Conservation (phyloP, 2,888 invertebrate genomes). For the Dusona sp. region DNA sequence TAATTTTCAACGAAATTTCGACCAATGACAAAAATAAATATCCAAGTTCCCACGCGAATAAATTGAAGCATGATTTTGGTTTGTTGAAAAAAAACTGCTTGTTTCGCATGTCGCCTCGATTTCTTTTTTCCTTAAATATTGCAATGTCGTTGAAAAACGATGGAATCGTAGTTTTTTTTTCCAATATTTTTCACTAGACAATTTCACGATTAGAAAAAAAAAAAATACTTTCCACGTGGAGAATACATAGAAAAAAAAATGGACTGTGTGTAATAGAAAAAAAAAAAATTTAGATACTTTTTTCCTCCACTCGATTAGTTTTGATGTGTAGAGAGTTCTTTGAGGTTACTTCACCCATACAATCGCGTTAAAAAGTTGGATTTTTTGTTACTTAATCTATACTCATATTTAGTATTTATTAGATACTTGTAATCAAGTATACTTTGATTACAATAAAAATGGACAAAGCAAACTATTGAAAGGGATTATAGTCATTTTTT, state of each 20-base stretch:
- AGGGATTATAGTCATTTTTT: too few species aligned
- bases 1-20: constrained; percentile 38
- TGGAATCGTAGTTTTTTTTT: neutral
- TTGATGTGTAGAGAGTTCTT: neutral
- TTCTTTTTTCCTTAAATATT: constrained; percentile 25
- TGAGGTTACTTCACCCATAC: neutral
- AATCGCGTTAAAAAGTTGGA: neutral
- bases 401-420: too few species aligned
- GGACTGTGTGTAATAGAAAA: too few species aligned
- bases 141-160: neutral
- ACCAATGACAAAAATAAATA: constrained; percentile 14
- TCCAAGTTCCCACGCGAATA: constrained; percentile 27
- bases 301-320: neutral
- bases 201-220: neutral
- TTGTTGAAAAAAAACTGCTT: constrained; percentile 27
- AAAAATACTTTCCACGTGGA: too few species aligned
- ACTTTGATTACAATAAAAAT: too few species aligned
- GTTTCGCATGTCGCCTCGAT: constrained; percentile 50
- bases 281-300: neutral
- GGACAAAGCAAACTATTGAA: too few species aligned
- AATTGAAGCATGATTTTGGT: constrained; percentile 42
- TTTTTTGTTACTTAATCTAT: neutral
- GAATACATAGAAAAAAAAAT: neutral
- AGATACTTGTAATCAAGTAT: too few species aligned
- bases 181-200: neutral